A percentile compares a stretch with the other conserved stretches of the same genome.
Conservation (phyloP, 2,888 invertebrate species). For the Ctena decussata region DNA sequence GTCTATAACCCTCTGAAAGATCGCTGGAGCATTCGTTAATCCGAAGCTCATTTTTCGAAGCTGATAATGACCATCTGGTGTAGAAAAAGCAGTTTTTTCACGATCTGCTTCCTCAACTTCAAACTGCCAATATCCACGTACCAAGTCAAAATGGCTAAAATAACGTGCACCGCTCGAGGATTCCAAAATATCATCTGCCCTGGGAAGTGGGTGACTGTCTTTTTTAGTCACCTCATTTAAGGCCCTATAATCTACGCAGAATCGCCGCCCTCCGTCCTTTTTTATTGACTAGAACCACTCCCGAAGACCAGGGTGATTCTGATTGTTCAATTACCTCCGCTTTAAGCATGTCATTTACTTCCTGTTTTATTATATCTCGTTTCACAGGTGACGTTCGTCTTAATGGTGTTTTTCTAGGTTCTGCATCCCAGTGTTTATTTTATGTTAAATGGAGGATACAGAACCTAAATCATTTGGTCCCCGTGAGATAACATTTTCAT, state of each 20-base stretch:
- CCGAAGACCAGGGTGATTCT: neutral
- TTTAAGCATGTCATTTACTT: neutral
- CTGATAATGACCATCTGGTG: conserved; percentile 37
- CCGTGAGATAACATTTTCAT: too few relatives aligned
- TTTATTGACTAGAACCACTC: neutral
- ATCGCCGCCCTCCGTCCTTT: neutral
- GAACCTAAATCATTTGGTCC: too few relatives aligned
- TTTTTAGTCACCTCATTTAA: conserved; percentile 38
- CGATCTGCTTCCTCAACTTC: conserved; percentile 27
- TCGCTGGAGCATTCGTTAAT: conserved; percentile 63
- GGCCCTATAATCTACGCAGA: conserved; percentile 47
- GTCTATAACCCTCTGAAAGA: conserved; percentile 69
- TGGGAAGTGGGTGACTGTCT: conserved; percentile 37
- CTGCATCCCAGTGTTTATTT: neutral
- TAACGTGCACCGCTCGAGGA: conserved; percentile 52
- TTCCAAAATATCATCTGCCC: conserved; percentile 42
- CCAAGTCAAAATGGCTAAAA: conserved; percentile 65
- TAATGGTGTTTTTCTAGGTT: neutral
- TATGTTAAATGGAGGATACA: too few relatives aligned
- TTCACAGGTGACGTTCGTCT: neutral
- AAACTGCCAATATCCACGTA: conserved; percentile 69
- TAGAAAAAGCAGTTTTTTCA: conserved; percentile 60
- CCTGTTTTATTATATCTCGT: neutral
- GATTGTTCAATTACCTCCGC: neutral
- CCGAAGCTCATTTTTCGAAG: conserved; percentile 63